These are phyloP conservation scores for Brevimyrus niger DNA, from an alignment of 2,113 vertebrate genomes.

Conservation along the genomic window DNA sequence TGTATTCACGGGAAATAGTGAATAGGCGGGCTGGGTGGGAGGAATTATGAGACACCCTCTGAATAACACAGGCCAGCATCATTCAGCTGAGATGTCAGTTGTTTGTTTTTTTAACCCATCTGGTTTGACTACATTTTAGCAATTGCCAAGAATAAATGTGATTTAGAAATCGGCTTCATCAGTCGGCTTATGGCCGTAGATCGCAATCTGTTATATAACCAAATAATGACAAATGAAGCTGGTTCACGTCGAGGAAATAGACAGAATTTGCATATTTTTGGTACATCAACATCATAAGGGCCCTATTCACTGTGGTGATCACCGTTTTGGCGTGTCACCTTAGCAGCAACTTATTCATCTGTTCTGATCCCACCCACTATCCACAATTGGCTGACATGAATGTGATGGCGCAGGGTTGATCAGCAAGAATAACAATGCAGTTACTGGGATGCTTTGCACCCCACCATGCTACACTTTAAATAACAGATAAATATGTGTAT, in stretches of 20 bases:
- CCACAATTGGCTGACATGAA: not conserved
- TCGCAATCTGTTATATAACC: not conserved
- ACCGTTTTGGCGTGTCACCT: not conserved
- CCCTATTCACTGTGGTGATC: not conserved
- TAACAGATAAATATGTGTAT: not conserved
- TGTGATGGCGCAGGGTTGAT: not conserved
- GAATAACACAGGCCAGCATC: not conserved
- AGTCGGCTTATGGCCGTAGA: not conserved
- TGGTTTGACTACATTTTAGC: not conserved
- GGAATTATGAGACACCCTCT: not conserved
- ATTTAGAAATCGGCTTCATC: not conserved
- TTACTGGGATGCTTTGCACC: not conserved
- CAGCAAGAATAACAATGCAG: not conserved
- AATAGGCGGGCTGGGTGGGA: not conserved
- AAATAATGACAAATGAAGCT: not conserved
- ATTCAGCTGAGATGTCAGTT: not conserved
- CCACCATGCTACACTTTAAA: not conserved
- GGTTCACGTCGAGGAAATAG: not conserved
- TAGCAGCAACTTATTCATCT: not conserved
- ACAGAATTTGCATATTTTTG: not conserved
- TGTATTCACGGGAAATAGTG: not conserved
- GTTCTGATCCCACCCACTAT: not conserved
- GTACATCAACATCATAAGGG: not conserved
- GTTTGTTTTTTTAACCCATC: not conserved
- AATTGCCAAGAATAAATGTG: not conserved